These are phyloP conservation scores for Tetrapedia diversipes DNA, from an alignment of 2,888 invertebrate genomes.

Conservation along the genomic window DNA sequence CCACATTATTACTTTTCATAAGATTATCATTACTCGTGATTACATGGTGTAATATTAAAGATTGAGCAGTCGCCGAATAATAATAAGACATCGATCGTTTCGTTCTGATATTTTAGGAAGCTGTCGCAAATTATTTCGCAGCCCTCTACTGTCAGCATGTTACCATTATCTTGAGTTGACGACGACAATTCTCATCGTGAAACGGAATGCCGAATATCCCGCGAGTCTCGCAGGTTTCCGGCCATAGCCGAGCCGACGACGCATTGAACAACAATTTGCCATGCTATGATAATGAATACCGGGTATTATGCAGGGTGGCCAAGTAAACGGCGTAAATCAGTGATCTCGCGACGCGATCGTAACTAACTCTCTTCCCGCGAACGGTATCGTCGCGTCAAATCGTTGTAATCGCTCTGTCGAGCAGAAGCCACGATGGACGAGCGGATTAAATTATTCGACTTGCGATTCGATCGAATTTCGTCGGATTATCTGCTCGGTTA, in stretches of 20 bases:
- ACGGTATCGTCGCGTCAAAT: slow-evolving; percentile 22
- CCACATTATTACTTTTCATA: too few species aligned
- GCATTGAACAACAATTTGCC: slow-evolving; percentile 41
- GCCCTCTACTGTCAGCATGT: too few species aligned
- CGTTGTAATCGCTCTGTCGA: slow-evolving; percentile 16
- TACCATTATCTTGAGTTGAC: too few species aligned
- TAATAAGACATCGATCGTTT: too few species aligned
- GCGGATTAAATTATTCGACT: slow-evolving; percentile 6
- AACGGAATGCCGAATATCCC: slow-evolving; percentile 9
- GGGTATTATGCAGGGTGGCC: slow-evolving; percentile 35
- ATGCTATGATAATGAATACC: slow-evolving; percentile 46
- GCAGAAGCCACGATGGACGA: neutral
- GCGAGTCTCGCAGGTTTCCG: slow-evolving; percentile 13
- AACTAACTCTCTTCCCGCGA: slow-evolving; percentile 26
- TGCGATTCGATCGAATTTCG: slow-evolving; percentile 1
- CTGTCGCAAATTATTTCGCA: too few species aligned
- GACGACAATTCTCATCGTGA: neutral
- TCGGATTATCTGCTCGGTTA: neutral
- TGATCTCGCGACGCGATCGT: slow-evolving; percentile 25
- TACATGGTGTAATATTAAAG: too few species aligned
- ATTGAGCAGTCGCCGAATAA: too few species aligned
- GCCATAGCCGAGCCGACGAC: slow-evolving; percentile 3
- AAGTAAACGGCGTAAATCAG: slow-evolving; percentile 52
- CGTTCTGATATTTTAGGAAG: too few species aligned
- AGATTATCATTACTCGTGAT: too few species aligned